Percentiles rank a stretch among this genome's conserved stretches.
phyloP scores from a whole-genome alignment of 92 coral and sea anemone species.

The Pocillopora grandis region DNA sequence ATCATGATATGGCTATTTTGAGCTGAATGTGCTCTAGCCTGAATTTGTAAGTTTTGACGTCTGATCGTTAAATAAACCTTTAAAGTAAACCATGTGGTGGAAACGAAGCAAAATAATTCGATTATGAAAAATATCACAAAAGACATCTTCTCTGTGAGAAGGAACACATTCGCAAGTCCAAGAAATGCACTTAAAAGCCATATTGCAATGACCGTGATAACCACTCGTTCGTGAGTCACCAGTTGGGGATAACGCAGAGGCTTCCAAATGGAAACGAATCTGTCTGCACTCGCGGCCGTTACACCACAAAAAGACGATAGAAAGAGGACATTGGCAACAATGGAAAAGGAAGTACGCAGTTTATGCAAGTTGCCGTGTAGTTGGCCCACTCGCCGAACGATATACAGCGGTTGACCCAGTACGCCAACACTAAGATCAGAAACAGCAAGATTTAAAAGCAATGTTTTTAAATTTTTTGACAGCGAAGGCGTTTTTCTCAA shows the following conservation, averaged over 20 bases:
- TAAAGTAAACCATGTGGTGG: not conserved
- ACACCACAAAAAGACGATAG: not conserved
- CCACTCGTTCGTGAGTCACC: not conserved
- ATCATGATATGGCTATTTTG: not conserved
- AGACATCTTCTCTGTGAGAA: not conserved
- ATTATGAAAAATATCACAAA: not conserved
- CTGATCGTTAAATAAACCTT: not conserved
- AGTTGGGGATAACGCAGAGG: not conserved
- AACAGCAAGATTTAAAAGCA: not conserved
- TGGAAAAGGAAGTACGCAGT: not conserved
- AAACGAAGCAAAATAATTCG: not conserved
- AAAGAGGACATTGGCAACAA: not conserved
- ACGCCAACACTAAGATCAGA: constrained; percentile 9
- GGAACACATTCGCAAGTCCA: not conserved
- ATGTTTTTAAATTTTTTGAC: not conserved
- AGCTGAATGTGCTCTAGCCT: not conserved
- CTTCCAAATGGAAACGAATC: not conserved
- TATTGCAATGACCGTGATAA: not conserved
- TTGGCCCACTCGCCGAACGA: not conserved
- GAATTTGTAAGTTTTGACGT: not conserved
- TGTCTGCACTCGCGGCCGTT: not conserved
- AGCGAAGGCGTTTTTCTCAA: not conserved
- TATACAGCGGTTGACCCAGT: not conserved
- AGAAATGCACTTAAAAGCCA: not conserved
- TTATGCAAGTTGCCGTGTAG: not conserved